A percentile compares a stretch with the other conserved stretches of the same genome.
These are phyloP conservation scores for Forbesichthys papilliferus DNA, from an alignment of 2,113 vertebrate genomes.

Conservation along the genomic window DNA sequence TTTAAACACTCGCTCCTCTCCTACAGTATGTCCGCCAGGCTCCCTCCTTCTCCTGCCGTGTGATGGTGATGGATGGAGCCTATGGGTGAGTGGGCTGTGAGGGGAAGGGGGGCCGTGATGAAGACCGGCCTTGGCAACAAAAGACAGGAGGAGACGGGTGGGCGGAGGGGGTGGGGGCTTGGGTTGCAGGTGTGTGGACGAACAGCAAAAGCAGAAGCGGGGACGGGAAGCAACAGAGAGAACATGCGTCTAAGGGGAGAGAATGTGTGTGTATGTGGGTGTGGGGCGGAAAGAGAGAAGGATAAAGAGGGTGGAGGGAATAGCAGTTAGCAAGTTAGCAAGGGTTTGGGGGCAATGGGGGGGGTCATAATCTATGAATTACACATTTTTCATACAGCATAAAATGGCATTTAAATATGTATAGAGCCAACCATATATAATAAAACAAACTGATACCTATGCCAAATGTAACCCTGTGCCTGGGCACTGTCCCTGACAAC, in stretches of 20 bases:
- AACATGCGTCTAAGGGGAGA: background rate
- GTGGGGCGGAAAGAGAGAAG: too few species aligned
- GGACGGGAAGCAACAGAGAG: background rate
- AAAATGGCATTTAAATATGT: too few species aligned
- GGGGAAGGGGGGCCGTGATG: slow-evolving; percentile 51
- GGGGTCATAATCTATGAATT: too few species aligned
- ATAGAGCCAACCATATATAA: too few species aligned
- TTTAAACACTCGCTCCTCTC: background rate
- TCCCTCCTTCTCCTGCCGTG: slow-evolving; percentile 36
- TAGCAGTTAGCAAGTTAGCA: too few species aligned
- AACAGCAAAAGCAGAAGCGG: slow-evolving; percentile 17
- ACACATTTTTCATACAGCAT: too few species aligned
- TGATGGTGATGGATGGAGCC: slow-evolving; percentile 75
- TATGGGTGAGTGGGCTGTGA: slow-evolving; percentile 68
- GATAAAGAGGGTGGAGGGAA: too few species aligned
- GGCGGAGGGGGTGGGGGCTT: slow-evolving; percentile 20
- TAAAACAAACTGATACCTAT: too few species aligned
- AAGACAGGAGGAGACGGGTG: slow-evolving; percentile 21
- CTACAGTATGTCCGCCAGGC: slow-evolving; percentile 19
- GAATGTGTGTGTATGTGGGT: too few species aligned
- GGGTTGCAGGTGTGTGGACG: background rate
- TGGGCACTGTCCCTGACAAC: slow-evolving; percentile 14
- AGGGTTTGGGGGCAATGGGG: background rate
- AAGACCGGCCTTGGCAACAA: slow-evolving; percentile 66
- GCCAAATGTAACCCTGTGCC: slow-evolving; percentile 25